Percentiles rank a stretch among this genome's conserved stretches.
phyloP scores from a whole-genome alignment of 53 echinoderm and acorn worm species.

The Glandiceps talaboti region DNA sequence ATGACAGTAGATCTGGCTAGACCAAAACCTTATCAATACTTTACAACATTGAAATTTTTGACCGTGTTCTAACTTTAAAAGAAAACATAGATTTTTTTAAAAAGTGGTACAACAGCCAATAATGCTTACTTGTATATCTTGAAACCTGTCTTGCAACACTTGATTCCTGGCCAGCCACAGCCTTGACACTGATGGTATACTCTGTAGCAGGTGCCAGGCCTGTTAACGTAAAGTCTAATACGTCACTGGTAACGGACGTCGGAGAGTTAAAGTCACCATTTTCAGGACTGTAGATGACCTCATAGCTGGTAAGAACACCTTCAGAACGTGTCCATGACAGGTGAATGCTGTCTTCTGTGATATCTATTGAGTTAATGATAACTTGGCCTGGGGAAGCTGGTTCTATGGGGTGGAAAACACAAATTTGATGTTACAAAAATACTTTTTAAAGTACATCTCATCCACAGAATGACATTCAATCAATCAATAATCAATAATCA shows the following conservation, averaged over 20 bases:
- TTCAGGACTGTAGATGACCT: background rate
- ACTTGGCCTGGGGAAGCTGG: conserved; percentile 7
- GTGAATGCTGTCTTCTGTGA: conserved; percentile 12
- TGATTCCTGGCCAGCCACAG: background rate
- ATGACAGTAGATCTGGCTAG: too few relatives aligned
- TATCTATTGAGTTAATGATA: conserved; percentile 8
- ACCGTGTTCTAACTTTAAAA: too few relatives aligned
- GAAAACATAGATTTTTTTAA: too few relatives aligned
- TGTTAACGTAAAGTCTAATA: background rate
- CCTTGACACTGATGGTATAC: background rate
- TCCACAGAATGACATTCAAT: too few relatives aligned
- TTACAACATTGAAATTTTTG: too few relatives aligned
- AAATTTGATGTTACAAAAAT: too few relatives aligned
- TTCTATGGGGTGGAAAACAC: background rate
- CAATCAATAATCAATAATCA: too few relatives aligned
- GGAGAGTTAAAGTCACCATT: background rate
- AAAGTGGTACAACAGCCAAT: too few relatives aligned
- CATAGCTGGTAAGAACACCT: conserved; percentile 11
- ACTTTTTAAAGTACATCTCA: too few relatives aligned
- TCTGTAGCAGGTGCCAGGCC: background rate
- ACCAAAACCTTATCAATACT: too few relatives aligned
- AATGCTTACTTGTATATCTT: background rate
- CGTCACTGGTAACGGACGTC: background rate
- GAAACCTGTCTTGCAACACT: background rate
- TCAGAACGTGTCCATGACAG: conserved; percentile 11